Evolutionary conservation across 2,797 vertebrate genomes (phyloP), one percentile per base, ranked within the genome.

Genomic region (Microchirus variegatus): DNA sequence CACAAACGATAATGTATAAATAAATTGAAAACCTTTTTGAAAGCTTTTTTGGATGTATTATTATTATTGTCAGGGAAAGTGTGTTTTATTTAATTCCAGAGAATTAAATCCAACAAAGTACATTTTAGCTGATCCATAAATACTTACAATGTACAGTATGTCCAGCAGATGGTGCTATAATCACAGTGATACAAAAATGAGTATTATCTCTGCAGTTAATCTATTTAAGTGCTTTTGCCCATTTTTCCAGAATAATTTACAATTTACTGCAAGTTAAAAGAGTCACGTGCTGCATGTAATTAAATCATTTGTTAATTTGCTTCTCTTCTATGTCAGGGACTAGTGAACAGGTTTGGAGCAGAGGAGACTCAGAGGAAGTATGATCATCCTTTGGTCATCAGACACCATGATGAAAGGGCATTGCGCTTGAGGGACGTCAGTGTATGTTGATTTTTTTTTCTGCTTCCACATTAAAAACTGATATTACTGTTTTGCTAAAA

Each of bases 351-450:
- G 60, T 95, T 95, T 82, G 91, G 66, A 82, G 47, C 60, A 78
- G 42, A 35, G 51, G 43, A 53, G 36, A 63, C 18, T 5, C 59
- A 80, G 59, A 82, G 73, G 62, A 83, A 70, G 31, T 42, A 16
- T 1, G 49, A 73, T 35, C 83, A 87, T 2, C 94, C 95, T 38
- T 58, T 92, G 41, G 74, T 97, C 3, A 67, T 97, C 75, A 94
- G 92, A 73, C 92, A 92, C 65, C 95, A 95, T 0, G 91, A 99
- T 60, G 75, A 84, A 16, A 82, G 88, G 9, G 80, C 91, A 9
- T 88, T 89, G 46, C 91, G 93, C 31, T 80, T 95, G 5, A 91
- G 89, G n/a, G 68, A 83, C 7, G 54, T 93, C 31, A 58, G 5
- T 51, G 93, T 91, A 67, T 83, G 84, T 69, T 4, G 5, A 38